Evolutionary conservation across 2,888 invertebrate genomes (phyloP).

Genomic region (Nomada goodeniana): DNA sequence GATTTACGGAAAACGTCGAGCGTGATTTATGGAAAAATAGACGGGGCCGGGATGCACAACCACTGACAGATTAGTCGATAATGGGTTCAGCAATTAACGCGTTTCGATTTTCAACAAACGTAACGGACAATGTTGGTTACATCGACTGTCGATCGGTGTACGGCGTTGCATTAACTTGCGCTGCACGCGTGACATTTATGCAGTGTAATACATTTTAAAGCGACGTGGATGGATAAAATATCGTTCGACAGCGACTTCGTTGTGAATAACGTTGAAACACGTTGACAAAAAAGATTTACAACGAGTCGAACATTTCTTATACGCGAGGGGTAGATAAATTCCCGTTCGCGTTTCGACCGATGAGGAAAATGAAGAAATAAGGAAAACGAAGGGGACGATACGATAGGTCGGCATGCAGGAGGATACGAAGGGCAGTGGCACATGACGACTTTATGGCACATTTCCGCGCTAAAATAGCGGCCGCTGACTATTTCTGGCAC

Average conservation of each 20-base stretch:
- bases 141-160: not conserved
- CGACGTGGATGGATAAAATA: too few relatives aligned
- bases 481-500: constrained; percentile 36
- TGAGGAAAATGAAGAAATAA: not conserved
- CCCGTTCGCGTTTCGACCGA: not conserved
- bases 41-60: not conserved
- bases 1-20: not conserved
- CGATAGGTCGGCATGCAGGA: not conserved
- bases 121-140: not conserved
- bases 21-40: constrained; percentile 5
- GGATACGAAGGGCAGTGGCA: constrained; percentile 19
- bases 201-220: too few relatives aligned
- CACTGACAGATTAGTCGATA: not conserved
- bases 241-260: too few relatives aligned
- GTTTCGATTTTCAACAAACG: not conserved
- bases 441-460: constrained; percentile 33
- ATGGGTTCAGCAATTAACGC: not conserved
- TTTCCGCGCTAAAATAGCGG: constrained; percentile 24
- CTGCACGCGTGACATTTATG: too few relatives aligned
- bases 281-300: too few relatives aligned
- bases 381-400: not conserved
- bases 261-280: too few relatives aligned
- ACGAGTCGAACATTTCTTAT: too few relatives aligned
- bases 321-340: not conserved
- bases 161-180: too few relatives aligned